Evolutionary conservation across 2,113 vertebrate genomes (phyloP), one percentile per base, ranked within the genome.

Genomic region (Cricetomys ansorgei): DNA sequence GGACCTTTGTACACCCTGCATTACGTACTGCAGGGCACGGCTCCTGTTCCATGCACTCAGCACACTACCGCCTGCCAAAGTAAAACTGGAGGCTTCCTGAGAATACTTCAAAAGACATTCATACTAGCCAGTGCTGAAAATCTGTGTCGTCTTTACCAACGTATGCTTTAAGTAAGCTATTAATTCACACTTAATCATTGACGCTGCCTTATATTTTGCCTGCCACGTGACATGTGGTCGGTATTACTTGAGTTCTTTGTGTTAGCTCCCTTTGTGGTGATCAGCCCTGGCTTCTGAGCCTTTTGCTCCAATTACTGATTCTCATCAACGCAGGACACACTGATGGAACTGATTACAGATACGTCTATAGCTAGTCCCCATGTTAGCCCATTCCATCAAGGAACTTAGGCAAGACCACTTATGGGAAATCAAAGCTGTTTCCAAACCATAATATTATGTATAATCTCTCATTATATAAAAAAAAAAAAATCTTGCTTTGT

Each of bases 31-130:
- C 29, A 76, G 83, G 89, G 55, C 10, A 34, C 3, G 7, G 34
- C 25, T 64, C 8, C 37, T 85, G 23, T 48, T 92, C 88, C 59
- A 59, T 84, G 88, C 67, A 67, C 27, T 94, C 16, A 77, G 55
- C 62, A 59, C 17, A 62, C 43, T 88, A 89, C 7, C 40, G 81
- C n/a, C 16, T 40, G 27, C 4, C 11, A 67, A 92, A 64, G 29
- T n/a, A 83, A 92, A 89, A 88, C 25, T 21, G 10, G 31, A 67
- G 9, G 17, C 1, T 27, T 93, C 65, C 48, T 77, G 97, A 92
- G 87, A 93, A 88, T 85, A 92, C 53, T 87, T 12, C 72, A 27
- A 64, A 96, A 97, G 31, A 83, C 29, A 83, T 69, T 94, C 88
- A 62, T 0, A 88, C 72, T 12, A 80, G 64, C 64, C 3, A 89